phyloP scores from a whole-genome alignment of 2,888 invertebrate species.

The Sphecodes monilicornis region DNA sequence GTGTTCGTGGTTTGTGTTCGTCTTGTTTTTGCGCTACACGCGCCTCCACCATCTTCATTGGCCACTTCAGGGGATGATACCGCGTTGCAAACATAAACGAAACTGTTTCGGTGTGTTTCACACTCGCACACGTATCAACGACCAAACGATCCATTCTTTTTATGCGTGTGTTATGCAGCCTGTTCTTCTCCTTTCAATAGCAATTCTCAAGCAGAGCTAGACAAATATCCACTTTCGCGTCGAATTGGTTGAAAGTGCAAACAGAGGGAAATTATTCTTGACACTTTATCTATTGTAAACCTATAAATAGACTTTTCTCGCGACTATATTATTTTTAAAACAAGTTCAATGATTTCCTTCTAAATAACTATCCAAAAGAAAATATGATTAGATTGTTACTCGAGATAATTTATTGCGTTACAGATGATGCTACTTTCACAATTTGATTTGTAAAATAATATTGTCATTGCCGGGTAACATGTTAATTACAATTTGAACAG shows the following conservation, averaged over 20 bases:
- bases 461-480: neutral
- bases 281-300: neutral
- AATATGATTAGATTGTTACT: neutral
- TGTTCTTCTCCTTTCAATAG: neutral
- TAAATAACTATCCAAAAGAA: no score
- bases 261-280: neutral
- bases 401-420: no score
- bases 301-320: no score
- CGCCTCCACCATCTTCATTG: neutral
- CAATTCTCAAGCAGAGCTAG: neutral
- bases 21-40: slow-evolving; percentile 22
- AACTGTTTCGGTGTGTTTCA: neutral
- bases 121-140: neutral
- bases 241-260: neutral
- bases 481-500: no score
- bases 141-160: neutral
- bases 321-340: no score
- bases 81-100: neutral
- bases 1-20: slow-evolving; percentile 54
- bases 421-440: neutral
- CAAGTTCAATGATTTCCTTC: no score
- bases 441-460: neutral
- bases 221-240: no score
- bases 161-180: neutral
- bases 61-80: neutral